These are phyloP conservation scores for Ginglymostoma cirratum DNA, from an alignment of 2,113 vertebrate genomes.

Conservation along the genomic window DNA sequence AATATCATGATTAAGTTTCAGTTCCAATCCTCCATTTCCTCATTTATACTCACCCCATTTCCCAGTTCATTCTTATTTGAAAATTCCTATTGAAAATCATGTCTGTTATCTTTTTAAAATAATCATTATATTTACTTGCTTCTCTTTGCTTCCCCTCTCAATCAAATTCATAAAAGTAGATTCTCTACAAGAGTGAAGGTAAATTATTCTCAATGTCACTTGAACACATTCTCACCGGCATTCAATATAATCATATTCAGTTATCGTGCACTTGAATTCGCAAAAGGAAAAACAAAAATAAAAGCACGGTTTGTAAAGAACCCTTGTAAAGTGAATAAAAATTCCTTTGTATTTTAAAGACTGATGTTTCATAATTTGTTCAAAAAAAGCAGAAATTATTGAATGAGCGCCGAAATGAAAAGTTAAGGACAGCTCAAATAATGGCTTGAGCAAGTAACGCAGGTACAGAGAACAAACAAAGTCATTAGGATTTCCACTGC, in stretches of 20 bases:
- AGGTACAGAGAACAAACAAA: background rate
- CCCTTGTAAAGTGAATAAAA: constrained; percentile 31
- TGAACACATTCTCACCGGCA: constrained; percentile 28
- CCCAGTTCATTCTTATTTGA: constrained; percentile 44
- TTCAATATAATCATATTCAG: constrained; percentile 33
- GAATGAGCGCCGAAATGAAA: background rate
- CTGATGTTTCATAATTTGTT: constrained; percentile 1
- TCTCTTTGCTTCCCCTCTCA: constrained; percentile 6
- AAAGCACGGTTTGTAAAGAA: constrained; percentile 15
- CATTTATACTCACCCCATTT: constrained; percentile 44
- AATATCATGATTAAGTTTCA: constrained; percentile 48
- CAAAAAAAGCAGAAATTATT: background rate
- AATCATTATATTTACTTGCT: constrained; percentile 13
- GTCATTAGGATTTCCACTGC: constrained; percentile 42
- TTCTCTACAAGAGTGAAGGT: constrained; percentile 9
- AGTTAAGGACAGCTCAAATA: background rate
- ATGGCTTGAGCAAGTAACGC: background rate
- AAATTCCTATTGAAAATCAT: constrained; percentile 46
- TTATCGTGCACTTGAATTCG: constrained; percentile 11
- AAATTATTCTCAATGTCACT: background rate
- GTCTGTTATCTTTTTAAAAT: constrained; percentile 54
- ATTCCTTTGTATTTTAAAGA: constrained; percentile 18
- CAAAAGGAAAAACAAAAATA: constrained; percentile 20
- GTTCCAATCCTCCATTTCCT: constrained; percentile 62
- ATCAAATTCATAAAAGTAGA: constrained; percentile 36